Conservation (phyloP, 2,797 vertebrate genomes). For the Pelodytes ibericus region DNA sequence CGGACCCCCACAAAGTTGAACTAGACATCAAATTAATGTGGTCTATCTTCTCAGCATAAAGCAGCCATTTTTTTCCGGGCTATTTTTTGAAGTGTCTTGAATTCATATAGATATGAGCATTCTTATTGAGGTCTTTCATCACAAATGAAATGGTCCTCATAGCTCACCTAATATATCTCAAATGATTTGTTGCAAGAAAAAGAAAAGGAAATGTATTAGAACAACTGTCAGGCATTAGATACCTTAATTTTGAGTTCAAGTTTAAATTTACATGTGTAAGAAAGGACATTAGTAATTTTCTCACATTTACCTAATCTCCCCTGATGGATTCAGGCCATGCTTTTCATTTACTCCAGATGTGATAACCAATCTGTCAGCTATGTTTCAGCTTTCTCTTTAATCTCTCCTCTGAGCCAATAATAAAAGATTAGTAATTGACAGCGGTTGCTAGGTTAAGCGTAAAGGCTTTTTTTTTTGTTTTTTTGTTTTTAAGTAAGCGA, state of each 20-base stretch:
- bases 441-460: constrained; percentile 65
- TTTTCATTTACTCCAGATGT: constrained; percentile 93
- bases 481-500: constrained; percentile 79
- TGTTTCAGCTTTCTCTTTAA: constrained; percentile 87
- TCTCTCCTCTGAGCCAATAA: constrained; percentile 90
- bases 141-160: neutral
- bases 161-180: neutral
- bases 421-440: constrained; percentile 78
- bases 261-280: constrained; percentile 80
- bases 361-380: constrained; percentile 92
- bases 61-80: no score
- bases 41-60: no score
- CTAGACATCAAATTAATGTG: no score
- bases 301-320: constrained; percentile 91
- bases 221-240: neutral
- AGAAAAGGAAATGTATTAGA: neutral
- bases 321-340: constrained; percentile 93
- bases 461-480: no score
- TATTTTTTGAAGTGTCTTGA: no score
- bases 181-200: neutral
- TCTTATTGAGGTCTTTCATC: no score
- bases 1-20: no score
- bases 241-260: constrained; percentile 58
- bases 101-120: no score
- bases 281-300: constrained; percentile 84